These are phyloP conservation scores for Rhinogobius similis DNA, from an alignment of 2,113 vertebrate genomes.

Conservation along the genomic window DNA sequence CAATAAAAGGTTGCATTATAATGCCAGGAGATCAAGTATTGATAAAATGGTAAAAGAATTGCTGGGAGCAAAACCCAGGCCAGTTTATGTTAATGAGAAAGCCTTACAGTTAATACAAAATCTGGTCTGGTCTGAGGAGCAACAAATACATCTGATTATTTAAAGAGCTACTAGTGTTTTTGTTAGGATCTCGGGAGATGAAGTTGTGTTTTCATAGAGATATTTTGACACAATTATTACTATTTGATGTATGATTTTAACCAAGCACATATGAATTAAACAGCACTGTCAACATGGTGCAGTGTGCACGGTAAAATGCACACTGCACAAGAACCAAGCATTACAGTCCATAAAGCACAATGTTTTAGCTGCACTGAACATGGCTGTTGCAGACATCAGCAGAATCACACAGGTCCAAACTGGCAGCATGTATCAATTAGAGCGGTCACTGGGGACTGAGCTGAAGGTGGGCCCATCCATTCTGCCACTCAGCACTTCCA, in stretches of 20 bases:
- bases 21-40: conserved; percentile 1
- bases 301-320: conserved; percentile 20
- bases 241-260: conserved; percentile 1
- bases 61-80: neutral
- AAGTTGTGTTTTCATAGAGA: neutral
- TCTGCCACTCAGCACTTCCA: conserved; percentile 64
- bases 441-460: conserved; percentile 47
- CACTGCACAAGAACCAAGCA: conserved; percentile 16
- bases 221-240: neutral
- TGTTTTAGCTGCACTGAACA: conserved; percentile 1
- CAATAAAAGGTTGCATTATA: neutral
- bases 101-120: conserved; percentile 9
- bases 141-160: conserved; percentile 20
- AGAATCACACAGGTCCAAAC: conserved; percentile 53
- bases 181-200: neutral
- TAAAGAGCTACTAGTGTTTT: conserved; percentile 30
- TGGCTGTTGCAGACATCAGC: conserved; percentile 57
- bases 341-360: neutral
- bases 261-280: conserved; percentile 13
- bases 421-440: conserved; percentile 65
- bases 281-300: neutral
- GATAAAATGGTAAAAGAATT: neutral
- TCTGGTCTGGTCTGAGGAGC: conserved; percentile 1
- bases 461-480: conserved; percentile 53
- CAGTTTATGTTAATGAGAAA: conserved; percentile 4